These are phyloP conservation scores for Liparis tanakae DNA, from an alignment of 2,797 vertebrate species.

Conservation along the genomic window DNA sequence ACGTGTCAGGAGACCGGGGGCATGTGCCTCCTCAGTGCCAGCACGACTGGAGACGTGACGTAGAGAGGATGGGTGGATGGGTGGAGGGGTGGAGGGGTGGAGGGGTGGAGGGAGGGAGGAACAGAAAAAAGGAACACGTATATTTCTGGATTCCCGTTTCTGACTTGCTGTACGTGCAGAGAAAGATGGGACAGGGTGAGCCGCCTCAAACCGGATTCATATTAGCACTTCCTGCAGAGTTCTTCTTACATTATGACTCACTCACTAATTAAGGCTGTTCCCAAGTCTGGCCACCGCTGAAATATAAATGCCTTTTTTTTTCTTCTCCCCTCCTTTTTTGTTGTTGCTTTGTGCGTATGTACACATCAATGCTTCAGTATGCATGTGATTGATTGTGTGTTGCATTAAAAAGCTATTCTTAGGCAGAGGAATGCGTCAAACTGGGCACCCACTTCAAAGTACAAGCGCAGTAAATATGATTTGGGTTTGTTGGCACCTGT, in stretches of 20 bases:
- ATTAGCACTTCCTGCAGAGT: conserved; percentile 55
- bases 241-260: conserved; percentile 71
- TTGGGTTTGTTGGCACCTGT: conserved; percentile 20
- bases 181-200: conserved; percentile 42
- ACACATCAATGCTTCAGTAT: conserved; percentile 27
- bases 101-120: conserved; percentile 44
- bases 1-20: conserved; percentile 47
- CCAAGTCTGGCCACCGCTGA: conserved; percentile 53
- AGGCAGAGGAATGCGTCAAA: conserved; percentile 32
- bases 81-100: too few relatives aligned
- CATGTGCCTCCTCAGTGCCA: conserved; percentile 54
- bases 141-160: conserved; percentile 61
- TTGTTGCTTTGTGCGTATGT: not conserved
- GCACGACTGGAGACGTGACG: conserved; percentile 37
- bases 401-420: conserved; percentile 45
- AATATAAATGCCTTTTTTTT: conserved; percentile 37
- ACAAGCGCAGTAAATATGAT: conserved; percentile 21
- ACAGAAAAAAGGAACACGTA: conserved; percentile 39
- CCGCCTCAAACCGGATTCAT: conserved; percentile 57
- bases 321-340: not conserved
- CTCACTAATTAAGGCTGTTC: conserved; percentile 69
- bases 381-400: conserved; percentile 28
- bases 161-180: conserved; percentile 30
- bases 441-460: conserved; percentile 32
- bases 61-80: conserved; percentile 39